Evolutionary conservation across 2,888 invertebrate species (phyloP), one percentile per base, ranked within the genome.

Genomic region (Pachymerium ferrugineum): DNA sequence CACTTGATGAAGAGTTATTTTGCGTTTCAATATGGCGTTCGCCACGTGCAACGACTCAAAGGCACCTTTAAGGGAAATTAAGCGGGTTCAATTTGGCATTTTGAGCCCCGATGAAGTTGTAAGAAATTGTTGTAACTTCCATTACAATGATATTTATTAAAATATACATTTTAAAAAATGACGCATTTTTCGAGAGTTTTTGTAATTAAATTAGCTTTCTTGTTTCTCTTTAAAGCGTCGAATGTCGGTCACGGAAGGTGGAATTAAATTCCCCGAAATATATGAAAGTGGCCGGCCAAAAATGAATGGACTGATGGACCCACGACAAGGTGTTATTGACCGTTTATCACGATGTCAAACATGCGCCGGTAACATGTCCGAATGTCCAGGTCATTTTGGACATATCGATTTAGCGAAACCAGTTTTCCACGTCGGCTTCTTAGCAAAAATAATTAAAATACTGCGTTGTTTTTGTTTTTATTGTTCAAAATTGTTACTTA

Each of bases 351-450:
- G 95, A 75, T 97, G 97, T 81, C 94, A 94, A 83, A 97, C 97
- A 0, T 97, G 97, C 82, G 96, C 97, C 76, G 87, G 98, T 67
- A 97, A 95, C 81, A 94, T 97, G 93, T 93, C 95, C 0, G 97
- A 98, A 83, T 99, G 99, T 82, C 97, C 99, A 1, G 99, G 99
- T 1, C 99, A 99, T 84, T 99, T 99, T 85, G 99, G 97, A 3
- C 99, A 99, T 83, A 92, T 99, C 79, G 97, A 99, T 83, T 85
- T 99, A 78, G 92, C 97, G 0, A 99, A 99, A 83, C 99, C 99
- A 22, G 99, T 99, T 0, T 99, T 94, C 84, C 98, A 99, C 82
- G 92, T 97, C 81, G 98, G 97, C 35, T 99, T 98, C 81, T 87
- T 99, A 72, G 94, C 95, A 35, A 99, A 99, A 85, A 93, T 93